Base-by-base conservation (phyloP, 2,113 vertebrate species). In the Rhagologus leucostigma region DNA sequence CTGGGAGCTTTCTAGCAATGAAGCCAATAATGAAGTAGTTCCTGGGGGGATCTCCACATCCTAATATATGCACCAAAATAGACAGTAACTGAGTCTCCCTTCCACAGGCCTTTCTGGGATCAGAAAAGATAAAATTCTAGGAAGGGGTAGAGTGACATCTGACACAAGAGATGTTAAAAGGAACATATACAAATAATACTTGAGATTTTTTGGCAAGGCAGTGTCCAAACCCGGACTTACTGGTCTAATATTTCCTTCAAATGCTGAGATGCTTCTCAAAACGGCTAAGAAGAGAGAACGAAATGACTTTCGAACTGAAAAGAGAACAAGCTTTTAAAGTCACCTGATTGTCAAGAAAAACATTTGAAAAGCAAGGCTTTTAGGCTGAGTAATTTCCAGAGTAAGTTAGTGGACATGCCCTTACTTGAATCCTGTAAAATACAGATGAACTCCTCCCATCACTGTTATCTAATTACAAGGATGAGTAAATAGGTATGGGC, bases 401-500 rank as follows among this genome's bases (percentile, higher is more conserved):
- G 79, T 93, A 83, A 87, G 68, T 76, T 86, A 60, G 71, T 86
- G 88, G 93, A 84, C 95, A 39, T 95, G 95, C n/a, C 68, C 37
- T 89, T 92, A 96, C 96, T 96, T 92, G 95, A 97, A 55, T 67
- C 35, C 19, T 67, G 73, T 81, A 68, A 93, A 68, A 93, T 79
- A 92, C 87, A 90, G 90, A 95, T 64, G 63, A 92, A 90, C 92
- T 93, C 90, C 93, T 95, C 96, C 96, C 93, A 92, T 96, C 32
- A 60, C 96, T 97, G 95, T 96, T 97, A 96, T 96, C 96, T 96
- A 96, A 96, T 97, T 96, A 96, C 83, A 96, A 94, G 95, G 95
- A 92, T 97, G 93, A 97, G 76, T 96, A 95, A 93, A 96, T 96
- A 95, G 85, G 87, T 90, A 96, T 93, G 59, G 89, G 92, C 85